Conservation (phyloP, 2,113 vertebrate genomes). For the Mastomys coucha region DNA sequence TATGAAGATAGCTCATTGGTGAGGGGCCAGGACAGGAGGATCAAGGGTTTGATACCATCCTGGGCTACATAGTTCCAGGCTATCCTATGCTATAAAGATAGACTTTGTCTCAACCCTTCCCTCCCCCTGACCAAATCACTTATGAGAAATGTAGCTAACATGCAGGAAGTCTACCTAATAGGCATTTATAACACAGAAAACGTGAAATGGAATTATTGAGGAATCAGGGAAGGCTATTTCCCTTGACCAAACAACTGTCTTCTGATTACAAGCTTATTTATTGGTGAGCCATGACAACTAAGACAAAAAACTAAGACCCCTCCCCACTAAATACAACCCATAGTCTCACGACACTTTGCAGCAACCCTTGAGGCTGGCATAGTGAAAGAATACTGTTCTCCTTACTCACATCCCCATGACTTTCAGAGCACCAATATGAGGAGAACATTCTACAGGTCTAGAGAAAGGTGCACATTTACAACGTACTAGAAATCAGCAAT, state of each 20-base stretch:
- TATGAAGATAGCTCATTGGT: not conserved
- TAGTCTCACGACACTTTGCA: not conserved
- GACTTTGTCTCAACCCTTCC: not conserved
- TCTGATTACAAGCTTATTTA: not conserved
- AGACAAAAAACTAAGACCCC: not conserved
- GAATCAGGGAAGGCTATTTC: not conserved
- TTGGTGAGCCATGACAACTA: not conserved
- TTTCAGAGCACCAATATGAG: not conserved
- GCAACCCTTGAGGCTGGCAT: not conserved
- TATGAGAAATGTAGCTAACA: not conserved
- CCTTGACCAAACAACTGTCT: not conserved
- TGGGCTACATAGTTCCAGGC: not conserved
- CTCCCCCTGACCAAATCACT: not conserved
- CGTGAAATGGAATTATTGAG: not conserved
- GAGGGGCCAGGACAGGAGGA: not conserved
- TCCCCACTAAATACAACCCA: not conserved
- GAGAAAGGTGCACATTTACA: not conserved
- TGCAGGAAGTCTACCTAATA: not conserved
- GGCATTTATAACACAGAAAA: not conserved
- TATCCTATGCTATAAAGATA: not conserved
- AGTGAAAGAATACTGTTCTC: not conserved
- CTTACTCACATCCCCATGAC: not conserved
- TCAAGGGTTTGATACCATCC: not conserved
- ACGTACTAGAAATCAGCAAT: not conserved
- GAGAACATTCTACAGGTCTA: not conserved